Base-by-base conservation (phyloP, 2,797 vertebrate genomes). In the Podarcis siculus region DNA sequence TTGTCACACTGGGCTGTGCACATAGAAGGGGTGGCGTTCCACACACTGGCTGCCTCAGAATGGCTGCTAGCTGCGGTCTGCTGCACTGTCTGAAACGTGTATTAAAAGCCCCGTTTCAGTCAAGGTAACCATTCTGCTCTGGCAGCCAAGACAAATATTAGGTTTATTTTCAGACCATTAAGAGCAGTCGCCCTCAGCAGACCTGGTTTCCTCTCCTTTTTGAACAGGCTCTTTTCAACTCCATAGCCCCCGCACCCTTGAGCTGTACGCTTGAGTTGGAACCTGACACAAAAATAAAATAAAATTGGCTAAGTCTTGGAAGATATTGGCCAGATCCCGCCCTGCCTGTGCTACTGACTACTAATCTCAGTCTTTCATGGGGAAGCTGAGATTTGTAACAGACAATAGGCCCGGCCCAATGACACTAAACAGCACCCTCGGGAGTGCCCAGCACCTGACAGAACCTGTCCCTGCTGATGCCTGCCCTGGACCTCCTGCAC, bases 81-180 rank as follows among this genome's bases (percentile, higher is more conserved):
- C 92, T 90, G 94, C 93, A 85, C 90, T 75, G 76, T 87, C 86
- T 93, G 88, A 94, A 92, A 90, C 42, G 37, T 77, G 85, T 86
- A 88, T 94, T 82, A 92, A 86, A 85, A 95, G 89, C 71, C 86
- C 87, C 87, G 72, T 93, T 93, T 92, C 92, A 90, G 64, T 92
- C 92, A 92, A 95, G 94, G 93, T 93, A 93, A 93, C 92, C 93
- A 76, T 92, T 92, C 91, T 91, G 66, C 69, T 87, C 30, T 84
- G 13, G 8, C 72, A 85, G 95, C 94, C 95, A 95, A 95, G 94
- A 93, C 88, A 95, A 95, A 95, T 83, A 95, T 1, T 71, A 23
- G 49, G 86, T 89, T 93, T 95, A 85, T 95, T 95, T 95, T 92
- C 94, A 96, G 91, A 93, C 83, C 92, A 79, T 95, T 95, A 94